phyloP scores from a whole-genome alignment of 2,113 vertebrate species.

The Vidua macroura region DNA sequence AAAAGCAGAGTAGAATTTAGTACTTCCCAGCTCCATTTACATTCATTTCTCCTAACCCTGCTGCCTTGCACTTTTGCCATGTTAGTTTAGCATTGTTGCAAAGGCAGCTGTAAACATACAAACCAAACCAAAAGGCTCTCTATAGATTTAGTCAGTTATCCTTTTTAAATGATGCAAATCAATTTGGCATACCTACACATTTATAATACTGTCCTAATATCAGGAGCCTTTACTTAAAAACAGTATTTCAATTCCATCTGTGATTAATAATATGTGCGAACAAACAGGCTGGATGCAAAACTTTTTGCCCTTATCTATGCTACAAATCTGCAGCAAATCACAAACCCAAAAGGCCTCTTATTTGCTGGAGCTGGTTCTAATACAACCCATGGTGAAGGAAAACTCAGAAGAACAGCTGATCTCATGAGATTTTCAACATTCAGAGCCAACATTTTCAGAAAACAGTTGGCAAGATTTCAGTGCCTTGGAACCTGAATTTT shows the following conservation, averaged over 20 bases:
- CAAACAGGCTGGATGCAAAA: background rate
- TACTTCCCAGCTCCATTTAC: background rate
- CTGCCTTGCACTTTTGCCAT: background rate
- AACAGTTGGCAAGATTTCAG: conserved; percentile 42
- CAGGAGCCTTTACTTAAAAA: background rate
- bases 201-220: background rate
- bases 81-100: background rate
- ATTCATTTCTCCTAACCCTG: background rate
- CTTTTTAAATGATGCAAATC: background rate
- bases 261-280: background rate
- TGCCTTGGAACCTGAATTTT: conserved; percentile 37
- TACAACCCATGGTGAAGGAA: background rate
- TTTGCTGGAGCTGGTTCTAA: background rate
- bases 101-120: background rate
- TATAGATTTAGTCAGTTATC: background rate
- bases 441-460: conserved; percentile 47
- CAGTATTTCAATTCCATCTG: background rate
- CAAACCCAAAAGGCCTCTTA: background rate
- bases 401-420: conserved; percentile 44
- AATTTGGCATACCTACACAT: background rate
- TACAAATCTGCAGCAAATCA: background rate
- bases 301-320: background rate
- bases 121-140: background rate
- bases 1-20: background rate
- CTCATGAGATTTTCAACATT: conserved; percentile 41